Conservation (phyloP, 2,113 vertebrate genomes). For the Phrynosoma platyrhinos region DNA sequence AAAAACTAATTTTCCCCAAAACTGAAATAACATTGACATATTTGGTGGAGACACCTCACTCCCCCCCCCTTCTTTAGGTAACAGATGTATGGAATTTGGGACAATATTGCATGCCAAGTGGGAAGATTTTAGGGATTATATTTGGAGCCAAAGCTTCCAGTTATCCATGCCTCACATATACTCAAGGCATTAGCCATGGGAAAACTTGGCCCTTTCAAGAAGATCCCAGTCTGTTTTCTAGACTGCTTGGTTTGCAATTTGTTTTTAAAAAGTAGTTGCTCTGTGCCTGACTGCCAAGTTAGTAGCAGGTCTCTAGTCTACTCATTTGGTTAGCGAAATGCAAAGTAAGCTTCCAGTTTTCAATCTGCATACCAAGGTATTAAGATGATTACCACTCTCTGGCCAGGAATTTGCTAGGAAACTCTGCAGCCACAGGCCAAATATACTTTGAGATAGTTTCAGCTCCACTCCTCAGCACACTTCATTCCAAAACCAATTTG, state of each 20-base stretch:
- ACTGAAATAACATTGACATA: no score
- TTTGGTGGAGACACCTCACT: no score
- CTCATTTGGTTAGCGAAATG: not conserved
- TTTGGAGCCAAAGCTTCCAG: not conserved
- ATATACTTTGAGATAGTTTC: not conserved
- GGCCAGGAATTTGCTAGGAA: not conserved
- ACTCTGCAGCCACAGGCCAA: slow-evolving; percentile 4
- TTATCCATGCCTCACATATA: not conserved
- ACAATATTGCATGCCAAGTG: no score
- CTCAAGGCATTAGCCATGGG: not conserved
- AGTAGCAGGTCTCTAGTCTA: not conserved
- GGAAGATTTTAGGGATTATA: not conserved
- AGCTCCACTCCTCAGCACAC: not conserved
- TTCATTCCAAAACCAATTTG: slow-evolving; percentile 6
- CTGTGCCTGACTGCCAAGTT: no score
- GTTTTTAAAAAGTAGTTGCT: no score
- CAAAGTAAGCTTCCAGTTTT: not conserved
- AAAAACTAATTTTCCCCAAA: no score
- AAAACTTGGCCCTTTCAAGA: no score
- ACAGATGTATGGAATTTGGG: no score
- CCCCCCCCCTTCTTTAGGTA: no score
- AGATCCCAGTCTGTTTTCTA: not conserved
- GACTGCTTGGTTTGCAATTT: not conserved
- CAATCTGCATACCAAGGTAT: not conserved
- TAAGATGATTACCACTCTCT: not conserved